phyloP scores from a whole-genome alignment of 2,113 vertebrate genomes.

The Malurus cyaneus region DNA sequence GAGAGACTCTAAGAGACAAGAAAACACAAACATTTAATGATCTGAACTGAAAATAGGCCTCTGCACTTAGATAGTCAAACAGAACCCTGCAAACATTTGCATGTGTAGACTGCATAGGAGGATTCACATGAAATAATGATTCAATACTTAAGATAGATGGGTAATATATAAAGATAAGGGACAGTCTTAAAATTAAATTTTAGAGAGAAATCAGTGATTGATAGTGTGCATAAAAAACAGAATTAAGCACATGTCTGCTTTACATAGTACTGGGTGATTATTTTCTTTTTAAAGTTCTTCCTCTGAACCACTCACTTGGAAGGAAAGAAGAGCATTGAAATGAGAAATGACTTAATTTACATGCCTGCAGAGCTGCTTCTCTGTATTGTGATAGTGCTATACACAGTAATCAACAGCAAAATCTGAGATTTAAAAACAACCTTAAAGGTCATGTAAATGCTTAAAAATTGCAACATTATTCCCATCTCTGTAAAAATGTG shows the following conservation, averaged over 20 bases:
- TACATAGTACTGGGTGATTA: neutral
- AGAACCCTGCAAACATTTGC: neutral
- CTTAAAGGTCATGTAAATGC: neutral
- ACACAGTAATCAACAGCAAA: neutral
- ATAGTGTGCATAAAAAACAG: neutral
- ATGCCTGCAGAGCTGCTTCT: neutral
- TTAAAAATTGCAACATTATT: neutral
- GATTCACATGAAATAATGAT: neutral
- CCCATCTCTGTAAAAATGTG: neutral
- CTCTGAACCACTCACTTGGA: neutral
- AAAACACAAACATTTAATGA: neutral
- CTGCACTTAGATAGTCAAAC: neutral
- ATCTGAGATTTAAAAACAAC: neutral
- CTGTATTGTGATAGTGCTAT: neutral
- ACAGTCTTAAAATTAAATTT: slow-evolving; percentile 25
- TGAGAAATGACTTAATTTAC: slow-evolving; percentile 7
- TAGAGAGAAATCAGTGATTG: neutral
- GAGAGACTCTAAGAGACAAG: neutral
- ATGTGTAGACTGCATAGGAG: neutral
- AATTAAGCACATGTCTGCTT: neutral
- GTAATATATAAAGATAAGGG: neutral
- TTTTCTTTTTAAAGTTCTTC: slow-evolving; percentile 3
- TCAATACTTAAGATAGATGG: neutral
- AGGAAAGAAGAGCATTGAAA: neutral
- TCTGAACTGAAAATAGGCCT: neutral